Base-by-base conservation (phyloP, 2,113 vertebrate species). In the Spizaetus ornatus region DNA sequence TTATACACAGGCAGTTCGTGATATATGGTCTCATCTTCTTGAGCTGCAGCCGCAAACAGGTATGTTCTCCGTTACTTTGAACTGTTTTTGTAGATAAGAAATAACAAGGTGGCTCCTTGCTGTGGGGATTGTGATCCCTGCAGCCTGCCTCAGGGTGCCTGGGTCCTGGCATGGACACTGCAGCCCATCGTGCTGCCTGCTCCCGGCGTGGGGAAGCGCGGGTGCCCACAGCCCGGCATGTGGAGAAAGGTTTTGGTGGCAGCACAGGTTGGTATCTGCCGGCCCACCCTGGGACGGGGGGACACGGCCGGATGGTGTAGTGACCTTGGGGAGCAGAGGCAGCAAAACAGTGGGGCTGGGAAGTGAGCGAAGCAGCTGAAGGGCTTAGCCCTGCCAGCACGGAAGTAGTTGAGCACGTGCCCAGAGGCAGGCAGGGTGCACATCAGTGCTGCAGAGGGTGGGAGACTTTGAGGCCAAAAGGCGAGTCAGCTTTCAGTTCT, bases 1-100 rank as follows among this genome's bases (percentile, higher is more conserved):
- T 67, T 99, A 99, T 56, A 99, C 98, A 0, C 99, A 99, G 47
- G 99, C 99, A 0, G 98, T 99, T 19, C 98, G 98, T 6, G 98
- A 98, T 83, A 99, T 99, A 96, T 99, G 99, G 99, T 34, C 77
- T 13, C 99, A 99, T 56, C 98, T 99, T 4, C 98, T 99, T 36
- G 98, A 99, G 86, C 98, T 99, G 82, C 99, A 99, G 97, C 99
- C 99, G 11, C 99, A 99, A 56, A 99, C 99, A 16, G 99, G 99
- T 99, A 89, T 3, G 43, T 9, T 21, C 32, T 15, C 29, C 0
- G 0, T 7, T 16, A 6, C 40, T 59, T 45, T 11, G 17, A 22
- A 7, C 1, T n/a, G 53, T 4, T 13, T 38, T 19, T 71, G 38
- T 5, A 45, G 38, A 3, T 10, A 34, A 50, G 22, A 38, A 47